Evolutionary conservation across 2,797 vertebrate genomes (phyloP).

Genomic region (Phalloptychus januarius): DNA sequence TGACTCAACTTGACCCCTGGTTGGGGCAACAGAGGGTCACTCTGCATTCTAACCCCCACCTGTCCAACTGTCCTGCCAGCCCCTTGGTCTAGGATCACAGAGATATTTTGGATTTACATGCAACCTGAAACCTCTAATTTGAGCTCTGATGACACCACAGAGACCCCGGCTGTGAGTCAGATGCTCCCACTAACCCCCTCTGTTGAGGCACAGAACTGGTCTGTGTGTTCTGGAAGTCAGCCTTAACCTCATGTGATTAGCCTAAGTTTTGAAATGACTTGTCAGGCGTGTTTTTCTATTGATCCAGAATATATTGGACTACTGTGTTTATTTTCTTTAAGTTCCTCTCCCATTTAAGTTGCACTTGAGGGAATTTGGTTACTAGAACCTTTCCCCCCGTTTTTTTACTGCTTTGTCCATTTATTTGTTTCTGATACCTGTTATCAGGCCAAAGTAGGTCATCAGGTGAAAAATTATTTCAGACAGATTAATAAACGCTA

Average conservation of each 20-base stretch:
- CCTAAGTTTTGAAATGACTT: slow-evolving; percentile 15
- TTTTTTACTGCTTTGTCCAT: slow-evolving; percentile 7
- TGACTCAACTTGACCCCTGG: slow-evolving; percentile 59
- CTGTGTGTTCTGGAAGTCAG: slow-evolving; percentile 8
- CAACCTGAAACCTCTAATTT: slow-evolving; percentile 62
- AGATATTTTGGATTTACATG: slow-evolving; percentile 57
- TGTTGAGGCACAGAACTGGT: background rate
- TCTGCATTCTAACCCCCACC: slow-evolving; percentile 13
- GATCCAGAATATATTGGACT: slow-evolving; percentile 18
- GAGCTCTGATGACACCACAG: slow-evolving; percentile 51
- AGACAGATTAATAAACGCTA: background rate
- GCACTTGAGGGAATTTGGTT: background rate
- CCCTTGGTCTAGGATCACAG: slow-evolving; percentile 37
- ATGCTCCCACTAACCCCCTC: slow-evolving; percentile 11
- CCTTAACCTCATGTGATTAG: slow-evolving; percentile 13
- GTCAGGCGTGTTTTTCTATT: slow-evolving; percentile 30
- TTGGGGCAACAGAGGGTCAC: slow-evolving; percentile 46
- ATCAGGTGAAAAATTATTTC: background rate
- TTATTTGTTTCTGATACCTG: slow-evolving; percentile 18
- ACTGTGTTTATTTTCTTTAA: background rate
- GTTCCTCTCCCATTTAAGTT: slow-evolving; percentile 19
- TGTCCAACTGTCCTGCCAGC: slow-evolving; percentile 27
- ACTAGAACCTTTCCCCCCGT: slow-evolving; percentile 1
- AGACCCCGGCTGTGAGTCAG: slow-evolving; percentile 33
- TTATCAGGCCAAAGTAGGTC: slow-evolving; percentile 3